phyloP scores from a whole-genome alignment of 2,888 invertebrate species.

The Lycocerus yunnanus region DNA sequence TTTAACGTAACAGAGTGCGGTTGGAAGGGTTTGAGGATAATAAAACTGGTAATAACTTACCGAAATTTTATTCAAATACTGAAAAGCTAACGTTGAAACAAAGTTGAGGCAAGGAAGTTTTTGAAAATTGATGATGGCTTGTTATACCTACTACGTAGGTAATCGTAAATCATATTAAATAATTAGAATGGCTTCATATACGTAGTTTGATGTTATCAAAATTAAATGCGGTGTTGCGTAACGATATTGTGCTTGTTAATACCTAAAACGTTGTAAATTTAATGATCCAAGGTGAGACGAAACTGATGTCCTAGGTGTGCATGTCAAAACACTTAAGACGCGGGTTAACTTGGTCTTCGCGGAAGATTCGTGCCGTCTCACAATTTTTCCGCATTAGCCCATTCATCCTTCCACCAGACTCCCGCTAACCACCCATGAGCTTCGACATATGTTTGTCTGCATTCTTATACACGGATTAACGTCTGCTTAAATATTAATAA shows the following conservation, averaged over 20 bases:
- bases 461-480: slow-evolving; percentile 37
- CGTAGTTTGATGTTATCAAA: background rate
- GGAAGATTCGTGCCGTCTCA: slow-evolving; percentile 42
- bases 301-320: slow-evolving; percentile 24
- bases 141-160: no score
- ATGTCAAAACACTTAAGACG: slow-evolving; percentile 29
- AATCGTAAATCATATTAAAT: background rate
- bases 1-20: background rate
- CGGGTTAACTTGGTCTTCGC: slow-evolving; percentile 36
- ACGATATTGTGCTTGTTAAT: slow-evolving; percentile 1
- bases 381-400: slow-evolving; percentile 40
- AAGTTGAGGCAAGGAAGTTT: background rate
- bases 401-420: slow-evolving; percentile 31
- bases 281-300: slow-evolving; percentile 25
- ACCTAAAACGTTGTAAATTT: slow-evolving; percentile 17
- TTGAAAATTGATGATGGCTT: background rate
- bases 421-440: slow-evolving; percentile 36
- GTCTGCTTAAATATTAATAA: slow-evolving; percentile 39
- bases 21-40: background rate
- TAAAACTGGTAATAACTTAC: background rate
- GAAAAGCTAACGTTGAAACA: background rate
- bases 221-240: background rate
- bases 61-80: background rate
- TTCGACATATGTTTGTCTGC: slow-evolving; percentile 35
- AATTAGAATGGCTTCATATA: background rate